Evolutionary conservation across 2,888 invertebrate species (phyloP), one percentile per base, ranked within the genome.

Genomic region (Andricus quercusramuli): DNA sequence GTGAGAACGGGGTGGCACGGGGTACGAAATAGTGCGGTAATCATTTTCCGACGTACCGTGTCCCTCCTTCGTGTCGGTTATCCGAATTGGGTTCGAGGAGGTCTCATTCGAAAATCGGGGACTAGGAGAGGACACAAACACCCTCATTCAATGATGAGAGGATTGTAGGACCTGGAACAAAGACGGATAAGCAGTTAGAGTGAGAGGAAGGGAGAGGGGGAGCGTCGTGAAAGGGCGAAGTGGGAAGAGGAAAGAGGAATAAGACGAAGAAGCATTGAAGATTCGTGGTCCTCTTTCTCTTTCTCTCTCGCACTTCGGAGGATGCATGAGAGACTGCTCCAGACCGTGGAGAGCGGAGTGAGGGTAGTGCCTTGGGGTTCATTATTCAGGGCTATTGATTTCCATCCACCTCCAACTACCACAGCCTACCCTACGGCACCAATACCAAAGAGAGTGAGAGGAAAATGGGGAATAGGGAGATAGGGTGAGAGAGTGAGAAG

Each of bases 381-480:
- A 92, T 92, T 92, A 92, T 92, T 92, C 92, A 92, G 90, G 91
- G 91, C 91, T 92, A 92, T 92, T 92, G 92, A 92, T 92, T 92
- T 92, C 92, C 91, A 92, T 92, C 91, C 91, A 90, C 89, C 91
- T 88, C 90, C 89, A 89, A 88, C 90, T 88, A 89, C 85, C 89
- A 84, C 80, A 77, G 80, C 86, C 86, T 85, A 86, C 86, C 87
- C 89, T 87, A 88, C 89, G 84, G 82, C 85, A 86, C 86, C 83
- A 89, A 85, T 88, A 90, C 88, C 86, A 85, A 83, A 87, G 85
- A 87, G 86, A 85, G 81, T 81, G 88, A 86, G 85, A 81, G 83
- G 85, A 87, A 85, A 84, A 82, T 78, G 80, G 82, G 62, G 68
- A 67, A 81, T 82, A 83, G 84, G 83, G 82, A 80, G 81, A 83